Conservation (phyloP, 2,113 vertebrate species). For the Limanda limanda region DNA sequence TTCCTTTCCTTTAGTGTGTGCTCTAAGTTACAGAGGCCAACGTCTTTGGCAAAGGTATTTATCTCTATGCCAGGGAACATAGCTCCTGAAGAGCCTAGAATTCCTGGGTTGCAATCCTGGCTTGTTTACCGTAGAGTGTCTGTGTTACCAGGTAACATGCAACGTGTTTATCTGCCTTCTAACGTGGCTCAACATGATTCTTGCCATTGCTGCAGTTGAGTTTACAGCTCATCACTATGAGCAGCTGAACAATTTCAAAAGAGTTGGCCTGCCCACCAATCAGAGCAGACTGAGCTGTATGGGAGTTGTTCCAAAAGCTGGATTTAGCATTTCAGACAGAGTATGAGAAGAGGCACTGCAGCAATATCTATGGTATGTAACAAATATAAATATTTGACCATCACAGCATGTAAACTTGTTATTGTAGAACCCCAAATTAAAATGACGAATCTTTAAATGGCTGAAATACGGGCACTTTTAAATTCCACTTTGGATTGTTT, state of each 20-base stretch:
- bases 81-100: neutral
- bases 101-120: neutral
- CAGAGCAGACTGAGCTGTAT: neutral
- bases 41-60: neutral
- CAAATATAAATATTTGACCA: neutral
- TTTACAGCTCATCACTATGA: neutral
- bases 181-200: neutral
- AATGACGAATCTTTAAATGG: neutral
- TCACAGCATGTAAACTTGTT: neutral
- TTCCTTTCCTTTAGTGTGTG: neutral
- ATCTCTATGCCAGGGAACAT: neutral
- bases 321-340: neutral
- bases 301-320: neutral
- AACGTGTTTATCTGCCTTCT: neutral
- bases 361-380: neutral
- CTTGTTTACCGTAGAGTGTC: neutral
- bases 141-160: neutral
- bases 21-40: neutral
- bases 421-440: neutral
- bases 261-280: neutral
- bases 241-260: neutral
- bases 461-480: no score
- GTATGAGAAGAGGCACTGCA: neutral
- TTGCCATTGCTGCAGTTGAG: neutral
- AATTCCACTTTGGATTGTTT: constrained; percentile 1